A percentile compares a stretch with the other conserved stretches of the same genome.
Conservation (phyloP, 2,797 vertebrate species). For the Brachymystax lenok region DNA sequence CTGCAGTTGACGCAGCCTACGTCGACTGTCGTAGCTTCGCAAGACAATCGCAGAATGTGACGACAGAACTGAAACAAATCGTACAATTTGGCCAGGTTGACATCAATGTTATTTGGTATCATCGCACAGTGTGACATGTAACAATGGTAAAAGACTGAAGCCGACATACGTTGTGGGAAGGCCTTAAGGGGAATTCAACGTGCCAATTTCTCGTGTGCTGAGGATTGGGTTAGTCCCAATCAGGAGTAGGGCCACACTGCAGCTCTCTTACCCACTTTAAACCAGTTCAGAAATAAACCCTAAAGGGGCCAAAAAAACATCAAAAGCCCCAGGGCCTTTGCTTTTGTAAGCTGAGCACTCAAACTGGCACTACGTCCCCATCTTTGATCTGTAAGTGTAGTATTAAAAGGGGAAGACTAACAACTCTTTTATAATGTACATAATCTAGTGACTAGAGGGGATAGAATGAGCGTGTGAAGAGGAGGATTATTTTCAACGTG, state of each 20-base stretch:
- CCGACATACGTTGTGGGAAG: too few species aligned
- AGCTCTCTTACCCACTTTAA: not conserved
- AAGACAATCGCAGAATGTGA: too few species aligned
- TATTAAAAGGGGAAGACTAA: not conserved
- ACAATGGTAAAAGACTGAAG: too few species aligned
- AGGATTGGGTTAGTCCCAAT: not conserved
- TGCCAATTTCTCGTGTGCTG: constrained; percentile 23
- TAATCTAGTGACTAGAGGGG: not conserved
- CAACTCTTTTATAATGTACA: not conserved
- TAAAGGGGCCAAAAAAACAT: not conserved
- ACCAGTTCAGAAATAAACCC: not conserved
- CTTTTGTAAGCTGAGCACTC: not conserved
- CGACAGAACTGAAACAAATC: too few species aligned
- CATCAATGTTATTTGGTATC: too few species aligned
- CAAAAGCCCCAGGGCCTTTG: not conserved
- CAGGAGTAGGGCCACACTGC: not conserved
- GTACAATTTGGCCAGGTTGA: too few species aligned
- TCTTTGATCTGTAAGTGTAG: not conserved
- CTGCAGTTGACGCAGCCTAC: too few species aligned
- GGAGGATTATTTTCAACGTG: not conserved
- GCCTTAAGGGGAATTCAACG: constrained; percentile 44
- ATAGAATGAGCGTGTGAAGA: not conserved
- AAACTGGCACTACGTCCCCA: not conserved
- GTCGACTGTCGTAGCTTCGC: too few species aligned
- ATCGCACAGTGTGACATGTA: too few species aligned